Evolutionary conservation across 2,113 vertebrate species (phyloP), one percentile per base, ranked within the genome.

Genomic region (Otolemur garnettii): DNA sequence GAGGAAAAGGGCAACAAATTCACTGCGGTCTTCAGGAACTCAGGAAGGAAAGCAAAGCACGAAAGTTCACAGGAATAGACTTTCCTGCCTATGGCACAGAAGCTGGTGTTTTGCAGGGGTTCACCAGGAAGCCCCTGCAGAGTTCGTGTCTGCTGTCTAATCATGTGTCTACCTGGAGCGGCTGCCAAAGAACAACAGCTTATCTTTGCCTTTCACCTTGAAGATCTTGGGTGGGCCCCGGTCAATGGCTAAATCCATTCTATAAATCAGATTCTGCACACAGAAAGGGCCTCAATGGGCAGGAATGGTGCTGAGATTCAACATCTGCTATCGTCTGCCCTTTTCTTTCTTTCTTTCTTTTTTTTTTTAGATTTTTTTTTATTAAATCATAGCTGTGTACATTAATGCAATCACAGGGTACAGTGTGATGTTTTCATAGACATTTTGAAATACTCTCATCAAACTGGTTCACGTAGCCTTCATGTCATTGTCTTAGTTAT

Each of bases 151-250:
- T 45, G 26, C 77, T 85, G 11, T 72, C 77, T 86, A 60, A 50
- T 42, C 22, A 7, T 0, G 5, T 57, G 26, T 72, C 28, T 81
- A 28, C 66, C 90, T 85, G 84, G 45, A 92, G 38, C 45, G 95
- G 26, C 75, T 85, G 60, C 91, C 77, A 94, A 77, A 72, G 19
- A 13, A 80, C 11, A 92, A 66, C 17, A 59, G 64, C 45, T 84
- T 77, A 71, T 71, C 62, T 90, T 71, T 90, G 50, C 53, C 45
- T 78, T 57, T 66, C 30, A 62, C 55, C 64, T 96, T 96, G 28
- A 26, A 90, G n/a, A 79, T 78, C 62, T 28, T 55, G 57, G 22
- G 11, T 12, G 9, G 60, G 15, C 81, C 30, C 28, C 66, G 62
- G 5, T 45, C 74, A 77, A 10, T 33, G 68, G 28, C 45, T 30